phyloP scores from a whole-genome alignment of 2,113 vertebrate species.

The Actenoides lindsayi region DNA sequence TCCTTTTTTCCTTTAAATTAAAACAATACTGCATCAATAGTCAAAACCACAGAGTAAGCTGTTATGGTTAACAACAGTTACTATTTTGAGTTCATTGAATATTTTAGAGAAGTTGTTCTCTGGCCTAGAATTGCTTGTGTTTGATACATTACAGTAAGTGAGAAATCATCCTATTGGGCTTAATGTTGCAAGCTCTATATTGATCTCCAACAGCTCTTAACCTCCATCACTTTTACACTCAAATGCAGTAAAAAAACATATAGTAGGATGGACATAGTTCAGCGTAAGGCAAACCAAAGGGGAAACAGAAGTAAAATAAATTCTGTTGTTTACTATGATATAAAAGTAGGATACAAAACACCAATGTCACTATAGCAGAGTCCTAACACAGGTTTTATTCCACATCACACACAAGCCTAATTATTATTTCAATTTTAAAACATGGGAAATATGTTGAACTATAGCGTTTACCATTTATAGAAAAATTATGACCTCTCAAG shows the following conservation, averaged over 20 bases:
- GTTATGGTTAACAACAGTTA: neutral
- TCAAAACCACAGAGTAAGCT: neutral
- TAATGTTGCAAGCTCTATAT: neutral
- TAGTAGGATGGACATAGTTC: accelerated
- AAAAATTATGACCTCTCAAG: neutral
- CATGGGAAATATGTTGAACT: neutral
- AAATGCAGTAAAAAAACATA: neutral
- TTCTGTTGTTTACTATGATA: neutral
- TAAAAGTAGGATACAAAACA: neutral
- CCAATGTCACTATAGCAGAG: neutral
- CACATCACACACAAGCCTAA: neutral
- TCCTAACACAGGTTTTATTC: neutral
- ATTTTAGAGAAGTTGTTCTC: neutral
- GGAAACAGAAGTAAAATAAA: neutral
- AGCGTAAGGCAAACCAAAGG: neutral
- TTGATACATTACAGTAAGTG: neutral
- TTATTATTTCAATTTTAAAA: neutral
- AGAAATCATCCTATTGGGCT: neutral
- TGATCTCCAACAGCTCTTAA: neutral
- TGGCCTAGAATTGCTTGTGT: neutral
- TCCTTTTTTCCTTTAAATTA: neutral
- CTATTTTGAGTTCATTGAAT: neutral
- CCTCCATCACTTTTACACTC: neutral
- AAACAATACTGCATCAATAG: neutral
- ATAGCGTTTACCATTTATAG: neutral